Conservation (phyloP, 1,140 invertebrate genomes). For the Caenorhabditis brenneri region DNA sequence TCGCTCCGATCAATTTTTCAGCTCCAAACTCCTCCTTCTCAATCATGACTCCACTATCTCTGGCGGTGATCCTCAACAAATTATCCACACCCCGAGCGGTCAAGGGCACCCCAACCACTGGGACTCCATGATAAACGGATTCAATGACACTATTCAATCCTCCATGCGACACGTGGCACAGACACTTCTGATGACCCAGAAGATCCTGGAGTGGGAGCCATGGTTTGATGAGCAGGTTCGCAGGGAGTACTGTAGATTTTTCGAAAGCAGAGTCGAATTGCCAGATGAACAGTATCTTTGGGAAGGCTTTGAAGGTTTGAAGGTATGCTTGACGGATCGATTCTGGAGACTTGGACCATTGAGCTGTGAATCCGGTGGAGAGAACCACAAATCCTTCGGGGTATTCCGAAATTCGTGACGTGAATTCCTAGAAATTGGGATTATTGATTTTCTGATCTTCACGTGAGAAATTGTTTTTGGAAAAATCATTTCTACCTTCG, state of each 20-base stretch:
- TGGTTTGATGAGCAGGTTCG: too few relatives aligned
- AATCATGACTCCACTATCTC: slow-evolving; percentile 68
- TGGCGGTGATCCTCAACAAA: slow-evolving; percentile 69
- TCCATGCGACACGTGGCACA: slow-evolving; percentile 79
- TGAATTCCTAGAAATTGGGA: slow-evolving; percentile 45
- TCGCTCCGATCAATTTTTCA: slow-evolving; percentile 30
- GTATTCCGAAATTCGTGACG: slow-evolving; percentile 62
- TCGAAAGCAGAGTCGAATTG: slow-evolving; percentile 69
- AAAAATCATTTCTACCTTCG: too few relatives aligned
- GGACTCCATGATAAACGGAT: slow-evolving; percentile 78
- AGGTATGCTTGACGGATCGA: slow-evolving; percentile 58
- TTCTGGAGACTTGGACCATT: slow-evolving; percentile 65
- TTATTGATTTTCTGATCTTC: too few relatives aligned
- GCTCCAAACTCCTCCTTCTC: slow-evolving; percentile 56
- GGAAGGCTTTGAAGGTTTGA: slow-evolving; percentile 54
- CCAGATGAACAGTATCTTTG: slow-evolving; percentile 73
- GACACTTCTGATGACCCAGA: slow-evolving; percentile 74
- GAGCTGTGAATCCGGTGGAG: slow-evolving; percentile 60
- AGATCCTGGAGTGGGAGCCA: slow-evolving; percentile 70
- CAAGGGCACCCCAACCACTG: slow-evolving; percentile 78
- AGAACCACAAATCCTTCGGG: slow-evolving; percentile 67
- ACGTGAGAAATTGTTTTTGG: too few relatives aligned
- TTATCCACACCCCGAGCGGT: slow-evolving; percentile 76
- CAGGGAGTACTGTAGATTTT: slow-evolving; percentile 58
- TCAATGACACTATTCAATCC: slow-evolving; percentile 79